These are phyloP conservation scores for Solenopsis fugax DNA, from an alignment of 1,140 invertebrate genomes.

Conservation along the genomic window DNA sequence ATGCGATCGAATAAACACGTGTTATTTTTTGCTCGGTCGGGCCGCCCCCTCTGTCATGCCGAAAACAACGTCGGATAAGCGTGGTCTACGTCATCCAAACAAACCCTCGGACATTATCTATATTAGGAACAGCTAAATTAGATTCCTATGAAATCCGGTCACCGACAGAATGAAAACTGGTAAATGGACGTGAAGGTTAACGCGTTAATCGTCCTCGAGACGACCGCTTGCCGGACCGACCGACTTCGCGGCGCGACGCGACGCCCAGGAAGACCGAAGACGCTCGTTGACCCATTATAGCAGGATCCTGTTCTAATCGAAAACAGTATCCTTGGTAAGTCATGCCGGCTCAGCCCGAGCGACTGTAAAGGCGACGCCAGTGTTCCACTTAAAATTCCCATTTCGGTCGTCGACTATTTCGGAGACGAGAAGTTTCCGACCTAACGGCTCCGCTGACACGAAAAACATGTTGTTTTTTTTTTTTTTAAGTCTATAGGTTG, in stretches of 20 bases:
- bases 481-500: background rate
- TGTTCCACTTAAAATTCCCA: conserved; percentile 49
- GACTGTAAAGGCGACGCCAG: conserved; percentile 24
- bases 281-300: conserved; percentile 43
- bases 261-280: conserved; percentile 51
- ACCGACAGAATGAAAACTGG: conserved; percentile 31
- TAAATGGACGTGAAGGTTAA: conserved; percentile 50
- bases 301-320: conserved; percentile 55
- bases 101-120: conserved; percentile 1
- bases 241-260: conserved; percentile 56
- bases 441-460: background rate
- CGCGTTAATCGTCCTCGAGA: conserved; percentile 58
- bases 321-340: conserved; percentile 58
- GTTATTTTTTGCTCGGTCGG: background rate
- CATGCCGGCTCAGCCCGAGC: conserved; percentile 35
- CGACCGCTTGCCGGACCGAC: conserved; percentile 31
- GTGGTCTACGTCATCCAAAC: background rate
- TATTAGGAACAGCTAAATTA: conserved; percentile 44
- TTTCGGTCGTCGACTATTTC: conserved; percentile 25
- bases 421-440: conserved; percentile 22
- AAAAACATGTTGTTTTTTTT: conserved; percentile 26
- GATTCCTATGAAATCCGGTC: conserved; percentile 32
- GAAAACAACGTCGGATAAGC: background rate
- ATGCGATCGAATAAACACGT: background rate
- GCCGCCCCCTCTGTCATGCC: too few relatives aligned